phyloP scores from a whole-genome alignment of 2,797 vertebrate species.

The Psittacula derbiana region DNA sequence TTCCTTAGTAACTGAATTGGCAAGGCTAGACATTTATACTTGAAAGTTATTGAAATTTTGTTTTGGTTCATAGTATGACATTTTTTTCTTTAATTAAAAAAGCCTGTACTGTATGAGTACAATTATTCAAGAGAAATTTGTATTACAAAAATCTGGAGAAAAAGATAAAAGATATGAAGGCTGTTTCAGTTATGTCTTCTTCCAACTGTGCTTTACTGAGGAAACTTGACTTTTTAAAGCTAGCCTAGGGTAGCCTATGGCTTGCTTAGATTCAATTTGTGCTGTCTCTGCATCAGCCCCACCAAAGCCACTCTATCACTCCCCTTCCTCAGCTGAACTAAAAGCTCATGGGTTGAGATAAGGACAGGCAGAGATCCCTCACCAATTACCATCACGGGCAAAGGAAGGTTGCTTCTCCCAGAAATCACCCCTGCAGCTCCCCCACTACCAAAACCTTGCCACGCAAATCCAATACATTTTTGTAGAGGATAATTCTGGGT shows the following conservation, averaged over 20 bases:
- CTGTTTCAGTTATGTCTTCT: neutral
- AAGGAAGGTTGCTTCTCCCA: neutral
- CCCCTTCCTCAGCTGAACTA: neutral
- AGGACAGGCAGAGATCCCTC: neutral
- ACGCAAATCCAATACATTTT: neutral
- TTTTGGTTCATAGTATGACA: neutral
- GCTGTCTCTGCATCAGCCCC: neutral
- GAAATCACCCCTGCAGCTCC: neutral
- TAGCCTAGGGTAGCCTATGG: neutral
- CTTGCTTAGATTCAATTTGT: neutral
- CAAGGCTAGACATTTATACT: neutral
- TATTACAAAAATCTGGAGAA: neutral
- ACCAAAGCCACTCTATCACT: neutral
- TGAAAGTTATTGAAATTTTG: neutral
- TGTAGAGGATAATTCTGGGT: neutral
- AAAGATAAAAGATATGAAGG: neutral
- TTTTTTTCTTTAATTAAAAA: neutral
- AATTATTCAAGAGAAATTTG: neutral
- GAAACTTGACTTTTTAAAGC: neutral
- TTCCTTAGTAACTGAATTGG: neutral
- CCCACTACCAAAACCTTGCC: neutral
- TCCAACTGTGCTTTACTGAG: neutral
- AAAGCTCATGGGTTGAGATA: neutral
- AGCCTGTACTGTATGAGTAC: neutral
- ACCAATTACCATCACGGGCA: neutral